A percentile compares a stretch with the other conserved stretches of the same genome.
These are phyloP conservation scores for Rattus rattus DNA, from an alignment of 2,113 vertebrate genomes.

Conservation along the genomic window DNA sequence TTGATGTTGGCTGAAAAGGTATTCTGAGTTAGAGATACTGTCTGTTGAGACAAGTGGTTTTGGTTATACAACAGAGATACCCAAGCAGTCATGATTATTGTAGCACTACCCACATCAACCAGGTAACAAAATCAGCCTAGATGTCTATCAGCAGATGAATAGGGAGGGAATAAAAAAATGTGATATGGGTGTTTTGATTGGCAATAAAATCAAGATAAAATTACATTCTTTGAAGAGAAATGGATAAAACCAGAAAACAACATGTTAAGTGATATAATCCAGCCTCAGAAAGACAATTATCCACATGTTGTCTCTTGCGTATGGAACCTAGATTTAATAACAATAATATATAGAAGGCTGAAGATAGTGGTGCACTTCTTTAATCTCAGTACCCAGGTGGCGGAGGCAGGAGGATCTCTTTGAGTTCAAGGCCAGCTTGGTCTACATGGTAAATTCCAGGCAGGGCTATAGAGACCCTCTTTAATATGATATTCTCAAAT, in stretches of 20 bases:
- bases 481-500: too few species aligned
- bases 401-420: neutral
- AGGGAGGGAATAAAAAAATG: neutral
- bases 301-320: neutral
- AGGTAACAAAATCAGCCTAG: neutral
- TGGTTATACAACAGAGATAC: neutral
- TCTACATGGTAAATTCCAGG: neutral
- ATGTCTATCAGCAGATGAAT: neutral
- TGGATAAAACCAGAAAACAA: neutral
- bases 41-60: neutral
- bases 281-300: neutral
- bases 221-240: neutral
- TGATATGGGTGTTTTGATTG: neutral
- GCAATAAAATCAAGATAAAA: neutral
- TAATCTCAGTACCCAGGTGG: neutral
- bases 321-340: neutral
- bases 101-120: neutral
- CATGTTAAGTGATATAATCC: neutral
- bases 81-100: neutral
- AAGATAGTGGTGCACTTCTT: neutral
- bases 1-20: neutral
- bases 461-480: neutral
- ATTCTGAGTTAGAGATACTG: neutral
- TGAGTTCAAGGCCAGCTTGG: neutral
- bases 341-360: neutral